Evolutionary conservation across 2,888 invertebrate genomes (phyloP), one percentile per base, ranked within the genome.

Genomic region (Oasisia sp.): DNA sequence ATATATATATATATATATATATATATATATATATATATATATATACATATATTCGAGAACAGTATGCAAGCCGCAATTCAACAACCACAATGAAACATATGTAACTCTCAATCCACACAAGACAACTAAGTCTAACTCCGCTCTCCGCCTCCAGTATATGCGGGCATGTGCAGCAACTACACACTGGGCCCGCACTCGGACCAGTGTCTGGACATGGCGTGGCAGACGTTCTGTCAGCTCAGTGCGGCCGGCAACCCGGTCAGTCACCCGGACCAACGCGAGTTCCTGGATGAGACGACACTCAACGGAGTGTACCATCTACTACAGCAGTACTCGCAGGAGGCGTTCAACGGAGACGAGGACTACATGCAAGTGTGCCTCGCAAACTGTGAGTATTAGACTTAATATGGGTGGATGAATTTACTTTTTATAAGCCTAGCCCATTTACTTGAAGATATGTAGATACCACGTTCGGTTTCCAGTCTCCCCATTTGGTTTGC

Each of bases 261-360:
- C 19, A 50, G 5, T 32, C 32, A 32, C 32, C 45, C 50, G 12
- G n/a, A 50, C 50, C 44, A 91, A 14, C 38, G 91, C 9, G 91
- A 91, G 91, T 91, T 91, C 91, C 19, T 32, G 8, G 91, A 91
- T 32, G 27, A 14, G 45, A 45, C 91, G 91, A 91, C 91, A 91
- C 56, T 91, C 32, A 91, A 91, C 91, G 91, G 91, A 12, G 50
- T 91, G 2, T 12, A 45, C 32, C 56, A 50, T 56, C 91, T 38
- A 14, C 27, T 91, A 0, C 44, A 32, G 4, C 32, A 7, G 11
- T 44, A 50, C 91, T 32, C 91, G 12, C 19, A 2, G 19, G 7
- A 9, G n/a, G 91, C 91, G 9, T 91, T 91, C 50, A 12, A 50
- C 7, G 91, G 91, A 12, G 56, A 91, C 32, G n/a, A 91, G 27